Evolutionary conservation across 2,113 vertebrate genomes (phyloP).

Genomic region (Phalacrocorax aristotelis): DNA sequence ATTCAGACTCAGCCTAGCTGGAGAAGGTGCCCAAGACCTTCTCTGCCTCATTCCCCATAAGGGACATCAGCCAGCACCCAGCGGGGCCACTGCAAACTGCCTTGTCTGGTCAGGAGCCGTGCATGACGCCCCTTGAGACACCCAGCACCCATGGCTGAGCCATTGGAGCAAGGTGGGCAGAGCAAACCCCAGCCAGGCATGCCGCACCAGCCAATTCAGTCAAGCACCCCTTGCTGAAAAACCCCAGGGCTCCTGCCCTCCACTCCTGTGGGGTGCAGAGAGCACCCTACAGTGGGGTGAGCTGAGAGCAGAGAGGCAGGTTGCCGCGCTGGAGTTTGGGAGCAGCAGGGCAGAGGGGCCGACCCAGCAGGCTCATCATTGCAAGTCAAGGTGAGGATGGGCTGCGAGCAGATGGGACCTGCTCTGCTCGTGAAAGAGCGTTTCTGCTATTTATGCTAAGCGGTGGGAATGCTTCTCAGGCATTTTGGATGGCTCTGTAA

Average conservation of each 20-base stretch:
- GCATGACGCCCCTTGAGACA: slow-evolving; percentile 78
- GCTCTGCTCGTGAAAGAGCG: slow-evolving; percentile 88
- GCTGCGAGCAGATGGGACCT: slow-evolving; percentile 95
- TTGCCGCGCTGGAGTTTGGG: slow-evolving; percentile 80
- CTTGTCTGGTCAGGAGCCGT: slow-evolving; percentile 48
- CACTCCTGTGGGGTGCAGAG: not conserved
- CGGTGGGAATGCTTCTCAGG: slow-evolving; percentile 90
- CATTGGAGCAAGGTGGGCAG: slow-evolving; percentile 68
- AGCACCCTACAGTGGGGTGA: rapidly evolving
- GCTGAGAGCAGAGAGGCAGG: not conserved
- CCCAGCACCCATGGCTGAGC: slow-evolving; percentile 75
- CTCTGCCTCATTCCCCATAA: not conserved
- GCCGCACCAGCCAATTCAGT: not conserved
- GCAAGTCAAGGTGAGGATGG: slow-evolving; percentile 92
- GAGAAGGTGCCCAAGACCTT: not conserved
- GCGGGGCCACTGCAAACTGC: not conserved
- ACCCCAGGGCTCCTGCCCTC: not conserved
- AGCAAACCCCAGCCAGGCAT: slow-evolving; percentile 79
- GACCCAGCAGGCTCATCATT: slow-evolving; percentile 69
- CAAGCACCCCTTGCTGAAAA: slow-evolving; percentile 34
- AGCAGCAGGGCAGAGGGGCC: slow-evolving; percentile 23
- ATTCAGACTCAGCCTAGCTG: not conserved
- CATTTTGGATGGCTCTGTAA: slow-evolving; percentile 89
- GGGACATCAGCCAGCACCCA: not conserved
- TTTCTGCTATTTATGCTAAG: slow-evolving; percentile 91